Evolutionary conservation across 2,797 vertebrate species (phyloP).

Genomic region (Morus bassanus): DNA sequence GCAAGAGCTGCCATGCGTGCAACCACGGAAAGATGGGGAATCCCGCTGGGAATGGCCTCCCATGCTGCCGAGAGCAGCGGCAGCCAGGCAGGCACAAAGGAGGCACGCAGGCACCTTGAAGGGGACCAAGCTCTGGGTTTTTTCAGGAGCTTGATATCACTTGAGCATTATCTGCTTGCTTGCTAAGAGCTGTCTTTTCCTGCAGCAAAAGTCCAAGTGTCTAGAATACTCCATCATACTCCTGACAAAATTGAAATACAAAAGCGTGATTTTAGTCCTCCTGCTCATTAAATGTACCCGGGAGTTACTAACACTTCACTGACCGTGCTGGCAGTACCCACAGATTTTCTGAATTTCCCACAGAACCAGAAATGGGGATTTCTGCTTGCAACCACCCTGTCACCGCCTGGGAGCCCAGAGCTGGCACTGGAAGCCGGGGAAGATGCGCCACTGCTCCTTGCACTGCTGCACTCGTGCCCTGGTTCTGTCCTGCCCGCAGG

Average conservation of each 20-base stretch:
- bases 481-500: neutral
- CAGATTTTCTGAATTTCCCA: neutral
- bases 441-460: neutral
- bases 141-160: neutral
- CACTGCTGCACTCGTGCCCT: neutral
- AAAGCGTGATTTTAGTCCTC: neutral
- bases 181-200: neutral
- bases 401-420: neutral
- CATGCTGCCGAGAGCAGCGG: neutral
- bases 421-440: neutral
- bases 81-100: neutral
- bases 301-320: neutral
- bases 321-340: neutral
- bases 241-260: neutral
- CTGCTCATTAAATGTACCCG: neutral
- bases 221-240: neutral
- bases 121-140: neutral
- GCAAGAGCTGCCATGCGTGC: neutral
- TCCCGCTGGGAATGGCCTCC: neutral
- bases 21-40: neutral
- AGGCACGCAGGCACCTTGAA: too few species aligned
- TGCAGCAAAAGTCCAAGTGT: neutral
- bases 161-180: neutral
- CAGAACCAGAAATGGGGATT: neutral
- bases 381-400: accelerated